These are phyloP conservation scores for Ammodytes marinus DNA, from an alignment of 2,113 vertebrate species.

Conservation along the genomic window DNA sequence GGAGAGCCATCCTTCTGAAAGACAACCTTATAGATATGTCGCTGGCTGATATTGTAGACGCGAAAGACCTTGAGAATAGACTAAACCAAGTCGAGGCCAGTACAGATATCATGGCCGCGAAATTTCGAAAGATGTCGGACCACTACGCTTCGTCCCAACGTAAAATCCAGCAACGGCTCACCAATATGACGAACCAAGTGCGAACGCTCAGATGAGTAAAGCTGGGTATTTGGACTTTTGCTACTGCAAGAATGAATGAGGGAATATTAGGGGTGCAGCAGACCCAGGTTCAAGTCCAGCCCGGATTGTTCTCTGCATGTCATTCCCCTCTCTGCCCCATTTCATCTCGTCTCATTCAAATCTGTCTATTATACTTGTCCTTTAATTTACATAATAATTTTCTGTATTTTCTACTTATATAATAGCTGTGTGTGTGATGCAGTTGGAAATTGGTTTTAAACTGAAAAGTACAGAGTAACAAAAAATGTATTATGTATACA, in stretches of 20 bases:
- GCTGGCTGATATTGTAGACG: constrained; percentile 70
- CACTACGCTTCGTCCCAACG: constrained; percentile 87
- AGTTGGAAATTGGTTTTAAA: background rate
- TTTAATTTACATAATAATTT: background rate
- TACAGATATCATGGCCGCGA: constrained; percentile 86
- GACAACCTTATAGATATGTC: constrained; percentile 80
- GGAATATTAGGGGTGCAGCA: too few species aligned
- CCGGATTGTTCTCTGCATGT: too few species aligned
- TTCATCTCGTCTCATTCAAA: too few species aligned
- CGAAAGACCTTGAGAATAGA: constrained; percentile 91
- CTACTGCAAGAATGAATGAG: background rate
- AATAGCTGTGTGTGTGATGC: background rate
- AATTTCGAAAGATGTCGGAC: constrained; percentile 86
- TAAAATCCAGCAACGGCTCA: constrained; percentile 92
- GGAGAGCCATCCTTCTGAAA: constrained; percentile 78
- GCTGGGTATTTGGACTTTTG: background rate
- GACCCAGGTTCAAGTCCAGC: too few species aligned
- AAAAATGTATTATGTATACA: background rate
- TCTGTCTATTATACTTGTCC: background rate
- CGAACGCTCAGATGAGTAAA: constrained; percentile 63
- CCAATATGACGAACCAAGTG: constrained; percentile 87
- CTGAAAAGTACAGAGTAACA: background rate
- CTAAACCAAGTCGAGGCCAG: constrained; percentile 84
- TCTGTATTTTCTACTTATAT: background rate
- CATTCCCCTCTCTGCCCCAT: too few species aligned